These are phyloP conservation scores for Trissoscelio sp. DNA, from an alignment of 2,888 invertebrate genomes.

Conservation along the genomic window DNA sequence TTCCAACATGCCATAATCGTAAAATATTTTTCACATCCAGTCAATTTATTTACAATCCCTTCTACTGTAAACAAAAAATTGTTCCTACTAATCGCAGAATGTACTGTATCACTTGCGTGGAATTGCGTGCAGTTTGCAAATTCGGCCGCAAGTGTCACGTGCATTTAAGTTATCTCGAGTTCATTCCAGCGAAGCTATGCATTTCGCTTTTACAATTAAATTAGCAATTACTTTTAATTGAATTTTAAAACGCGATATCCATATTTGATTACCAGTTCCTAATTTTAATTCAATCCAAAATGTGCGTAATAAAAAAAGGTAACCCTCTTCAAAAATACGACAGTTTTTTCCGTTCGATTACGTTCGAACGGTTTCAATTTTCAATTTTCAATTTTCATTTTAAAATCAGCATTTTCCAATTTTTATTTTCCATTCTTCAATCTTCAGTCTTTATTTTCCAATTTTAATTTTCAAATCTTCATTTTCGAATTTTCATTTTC, in stretches of 20 bases:
- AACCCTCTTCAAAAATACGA: too few species aligned
- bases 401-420: too few species aligned
- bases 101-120: constrained; percentile 33
- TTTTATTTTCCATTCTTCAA: too few species aligned
- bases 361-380: constrained; percentile 14
- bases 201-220: constrained; percentile 43
- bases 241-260: constrained; percentile 47
- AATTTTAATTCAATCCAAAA: neutral
- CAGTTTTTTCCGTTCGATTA: constrained; percentile 9
- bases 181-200: constrained; percentile 32
- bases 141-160: constrained; percentile 52
- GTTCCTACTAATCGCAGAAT: too few species aligned
- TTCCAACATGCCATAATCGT: too few species aligned
- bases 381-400: too few species aligned
- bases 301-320: neutral
- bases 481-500: too few species aligned
- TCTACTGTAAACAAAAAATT: too few species aligned
- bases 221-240: constrained; percentile 59
- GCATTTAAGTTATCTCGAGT: constrained; percentile 48
- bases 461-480: too few species aligned
- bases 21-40: too few species aligned
- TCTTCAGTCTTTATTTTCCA: too few species aligned
- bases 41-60: too few species aligned
- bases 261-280: neutral
- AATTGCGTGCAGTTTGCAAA: constrained; percentile 48